Percentiles rank a stretch among this genome's conserved stretches.
These are phyloP conservation scores for Rotaria socialis DNA, from an alignment of 2,888 invertebrate species.

Conservation along the genomic window DNA sequence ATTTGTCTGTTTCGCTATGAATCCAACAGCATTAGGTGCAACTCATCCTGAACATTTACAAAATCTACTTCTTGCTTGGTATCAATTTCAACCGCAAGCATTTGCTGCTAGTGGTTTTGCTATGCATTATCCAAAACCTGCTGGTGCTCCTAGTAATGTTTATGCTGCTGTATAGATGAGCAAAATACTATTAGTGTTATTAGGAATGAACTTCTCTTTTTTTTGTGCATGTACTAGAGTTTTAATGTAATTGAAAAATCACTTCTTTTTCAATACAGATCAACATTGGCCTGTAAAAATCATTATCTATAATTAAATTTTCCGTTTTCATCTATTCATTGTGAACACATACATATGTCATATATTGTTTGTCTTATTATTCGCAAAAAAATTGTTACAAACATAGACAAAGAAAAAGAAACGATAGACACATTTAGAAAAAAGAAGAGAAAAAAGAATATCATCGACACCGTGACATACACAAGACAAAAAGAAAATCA, in stretches of 20 bases:
- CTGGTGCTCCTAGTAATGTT: background rate
- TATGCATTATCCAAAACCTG: background rate
- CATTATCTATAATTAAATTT: no score
- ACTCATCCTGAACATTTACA: constrained; percentile 24
- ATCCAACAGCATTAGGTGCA: background rate
- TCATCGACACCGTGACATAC: constrained; percentile 15
- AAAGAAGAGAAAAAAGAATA: background rate
- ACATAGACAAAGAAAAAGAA: constrained; percentile 3
- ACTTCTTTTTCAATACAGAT: no score
- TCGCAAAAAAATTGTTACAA: constrained; percentile 3
- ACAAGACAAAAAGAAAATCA: background rate
- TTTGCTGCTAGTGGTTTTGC: background rate
- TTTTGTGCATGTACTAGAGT: no score
- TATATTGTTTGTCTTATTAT: constrained; percentile 9
- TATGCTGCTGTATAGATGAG: background rate
- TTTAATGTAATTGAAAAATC: no score
- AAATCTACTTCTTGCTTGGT: constrained; percentile 7
- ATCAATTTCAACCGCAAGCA: constrained; percentile 18
- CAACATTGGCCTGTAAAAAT: no score
- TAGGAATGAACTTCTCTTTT: no score
- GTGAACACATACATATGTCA: background rate
- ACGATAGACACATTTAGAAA: constrained; percentile 6
- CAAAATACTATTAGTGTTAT: no score
- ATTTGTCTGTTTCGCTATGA: constrained; percentile 16
- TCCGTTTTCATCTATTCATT: background rate